Conservation (phyloP, 37 sponge, comb jelly and placozoan species). For the Bolinopsis microptera region DNA sequence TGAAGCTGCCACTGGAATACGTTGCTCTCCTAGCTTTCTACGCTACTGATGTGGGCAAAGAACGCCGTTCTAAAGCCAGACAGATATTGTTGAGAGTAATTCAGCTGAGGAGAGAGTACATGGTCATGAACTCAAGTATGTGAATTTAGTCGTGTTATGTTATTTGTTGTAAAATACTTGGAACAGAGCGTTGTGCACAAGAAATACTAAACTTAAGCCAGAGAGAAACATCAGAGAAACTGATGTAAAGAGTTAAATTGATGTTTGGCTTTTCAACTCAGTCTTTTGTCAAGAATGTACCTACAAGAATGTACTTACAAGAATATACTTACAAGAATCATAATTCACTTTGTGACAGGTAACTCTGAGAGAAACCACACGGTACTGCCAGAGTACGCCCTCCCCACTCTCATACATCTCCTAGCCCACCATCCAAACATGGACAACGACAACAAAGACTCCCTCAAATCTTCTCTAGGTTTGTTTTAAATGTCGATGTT, state of each 20-base stretch:
- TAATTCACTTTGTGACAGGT: neutral
- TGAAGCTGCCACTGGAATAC: conserved; percentile 74
- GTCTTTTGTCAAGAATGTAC: no score
- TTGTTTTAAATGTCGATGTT: no score
- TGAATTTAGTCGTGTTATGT: neutral
- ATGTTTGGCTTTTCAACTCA: no score
- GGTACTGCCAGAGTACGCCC: conserved; percentile 81
- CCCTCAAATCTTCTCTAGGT: conserved; percentile 68
- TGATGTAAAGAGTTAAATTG: no score
- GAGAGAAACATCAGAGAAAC: no score
- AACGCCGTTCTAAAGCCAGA: conserved; percentile 65
- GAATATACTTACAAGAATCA: no score
- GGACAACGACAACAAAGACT: conserved; percentile 67
- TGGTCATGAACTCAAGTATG: conserved; percentile 60
- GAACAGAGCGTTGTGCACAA: no score
- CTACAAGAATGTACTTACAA: no score
- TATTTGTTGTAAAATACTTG: neutral
- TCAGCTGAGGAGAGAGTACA: conserved; percentile 59
- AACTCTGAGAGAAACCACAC: conserved; percentile 71
- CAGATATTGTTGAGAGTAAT: conserved; percentile 43
- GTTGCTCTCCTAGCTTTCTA: conserved; percentile 73
- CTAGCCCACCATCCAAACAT: conserved; percentile 84
- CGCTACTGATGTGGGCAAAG: conserved; percentile 73
- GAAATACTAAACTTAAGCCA: no score
- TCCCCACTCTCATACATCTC: conserved; percentile 77